Evolutionary conservation across 2,113 vertebrate species (phyloP), one percentile per base, ranked within the genome.

Genomic region (Aegypius monachus): DNA sequence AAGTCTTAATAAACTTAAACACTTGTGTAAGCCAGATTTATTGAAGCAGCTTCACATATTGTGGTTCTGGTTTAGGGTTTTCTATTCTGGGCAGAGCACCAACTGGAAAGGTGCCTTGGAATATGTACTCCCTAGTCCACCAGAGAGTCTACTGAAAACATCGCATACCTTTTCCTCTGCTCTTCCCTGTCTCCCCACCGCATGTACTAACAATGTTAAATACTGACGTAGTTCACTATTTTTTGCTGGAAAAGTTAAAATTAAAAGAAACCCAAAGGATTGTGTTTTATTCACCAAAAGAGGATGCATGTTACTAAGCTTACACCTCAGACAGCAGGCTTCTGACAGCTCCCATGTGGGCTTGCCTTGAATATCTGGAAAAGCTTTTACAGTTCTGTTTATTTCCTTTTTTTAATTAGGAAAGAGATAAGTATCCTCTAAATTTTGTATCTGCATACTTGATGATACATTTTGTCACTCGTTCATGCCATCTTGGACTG

Each of bases 1-100:
- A 95, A 95, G 91, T 80, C 81, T 94, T 91, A 97, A 96, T 96
- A 97, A 97, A 96, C 77, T 95, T 94, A 94, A 97, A 97, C 88
- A 95, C 93, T 97, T 89, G 43, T 96, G 68, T 80, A 81, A 95
- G 70, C 78, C 73, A 97, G 86, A 96, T 97, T 96, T 97, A 96
- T 95, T 94, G 95, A 95, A 88, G 66, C 78, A 88, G 58, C 63
- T 92, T 91, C 95, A 94, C 70, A 66, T 90, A 72, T 43, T 75
- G 48, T 95, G 67, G 78, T 85, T 87, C 86, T 93, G 91, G 73
- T 89, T 95, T 93, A 89, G 65, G 31, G 61, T 81, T 96, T 93
- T 95, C 68, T 93, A 82, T 84, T 91, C 91, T 50, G 93, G 95
- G 96, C 94, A 97, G 12, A 95, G n/a, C 45, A 88, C 81, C 94